Conservation (phyloP, 2,888 invertebrate species). For the Nemotelus pantherinus region DNA sequence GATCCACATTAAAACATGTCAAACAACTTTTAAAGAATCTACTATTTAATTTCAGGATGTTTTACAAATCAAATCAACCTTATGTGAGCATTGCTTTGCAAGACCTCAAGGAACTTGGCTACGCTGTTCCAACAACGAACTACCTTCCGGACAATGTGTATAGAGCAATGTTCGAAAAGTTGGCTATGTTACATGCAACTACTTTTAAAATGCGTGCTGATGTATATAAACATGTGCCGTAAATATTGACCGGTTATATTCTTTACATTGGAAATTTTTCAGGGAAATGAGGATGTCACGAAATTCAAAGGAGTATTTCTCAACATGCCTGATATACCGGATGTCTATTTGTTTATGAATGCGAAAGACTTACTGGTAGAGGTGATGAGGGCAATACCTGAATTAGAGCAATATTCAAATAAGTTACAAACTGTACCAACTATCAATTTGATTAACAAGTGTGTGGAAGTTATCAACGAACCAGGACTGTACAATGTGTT, state of each 20-base stretch:
- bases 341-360: slow-evolving; percentile 1
- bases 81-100: slow-evolving; percentile 16
- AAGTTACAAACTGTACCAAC: background rate
- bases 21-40: background rate
- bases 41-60: background rate
- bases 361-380: slow-evolving; percentile 9
- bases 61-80: slow-evolving; percentile 15
- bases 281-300: slow-evolving; percentile 13
- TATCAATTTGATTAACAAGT: slow-evolving; percentile 8
- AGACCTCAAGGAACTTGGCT: slow-evolving; percentile 26
- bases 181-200: slow-evolving; percentile 27
- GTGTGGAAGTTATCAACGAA: background rate
- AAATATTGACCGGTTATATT: too few species aligned
- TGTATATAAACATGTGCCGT: background rate
- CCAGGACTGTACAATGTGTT: slow-evolving; percentile 34
- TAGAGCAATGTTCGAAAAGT: slow-evolving; percentile 24
- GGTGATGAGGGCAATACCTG: slow-evolving; percentile 10
- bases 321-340: slow-evolving; percentile 15
- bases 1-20: background rate
- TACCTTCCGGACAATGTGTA: background rate
- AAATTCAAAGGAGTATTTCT: slow-evolving; percentile 24
- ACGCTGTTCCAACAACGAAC: background rate
- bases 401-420: background rate
- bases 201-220: slow-evolving; percentile 35
- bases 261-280: background rate